These are phyloP conservation scores for Prosopocoilus inquinatus DNA, from an alignment of 2,888 invertebrate genomes.

Conservation along the genomic window DNA sequence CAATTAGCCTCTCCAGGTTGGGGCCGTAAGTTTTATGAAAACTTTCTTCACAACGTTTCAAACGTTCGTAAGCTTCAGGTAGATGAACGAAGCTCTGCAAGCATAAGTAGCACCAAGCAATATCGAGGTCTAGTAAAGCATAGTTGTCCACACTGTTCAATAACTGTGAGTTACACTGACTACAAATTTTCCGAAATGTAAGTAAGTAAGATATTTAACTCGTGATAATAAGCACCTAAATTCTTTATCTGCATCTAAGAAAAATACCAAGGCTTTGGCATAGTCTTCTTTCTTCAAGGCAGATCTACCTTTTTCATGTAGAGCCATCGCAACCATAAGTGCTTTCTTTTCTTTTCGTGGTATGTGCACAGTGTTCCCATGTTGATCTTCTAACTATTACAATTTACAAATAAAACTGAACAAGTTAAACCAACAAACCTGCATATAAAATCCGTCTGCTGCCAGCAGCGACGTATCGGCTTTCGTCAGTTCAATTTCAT, in stretches of 20 bases:
- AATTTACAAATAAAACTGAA: background rate
- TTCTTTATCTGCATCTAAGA: slow-evolving; percentile 76
- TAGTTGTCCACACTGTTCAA: slow-evolving; percentile 77
- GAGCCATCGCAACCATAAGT: slow-evolving; percentile 72
- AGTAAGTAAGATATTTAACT: slow-evolving; percentile 5
- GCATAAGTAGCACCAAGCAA: slow-evolving; percentile 86
- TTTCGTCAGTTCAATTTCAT: slow-evolving; percentile 45
- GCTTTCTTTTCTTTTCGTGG: slow-evolving; percentile 68
- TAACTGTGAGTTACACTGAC: slow-evolving; percentile 64
- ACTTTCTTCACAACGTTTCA: slow-evolving; percentile 65
- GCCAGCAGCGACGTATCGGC: slow-evolving; percentile 49
- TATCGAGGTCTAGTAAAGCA: slow-evolving; percentile 78
- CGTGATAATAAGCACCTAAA: slow-evolving; percentile 53
- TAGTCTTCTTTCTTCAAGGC: slow-evolving; percentile 66
- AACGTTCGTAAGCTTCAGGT: slow-evolving; percentile 70
- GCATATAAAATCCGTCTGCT: slow-evolving; percentile 57
- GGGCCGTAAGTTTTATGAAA: slow-evolving; percentile 66
- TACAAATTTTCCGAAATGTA: slow-evolving; percentile 38
- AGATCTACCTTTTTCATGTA: slow-evolving; percentile 75
- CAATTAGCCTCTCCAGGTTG: slow-evolving; percentile 61
- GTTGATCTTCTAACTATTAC: slow-evolving; percentile 71
- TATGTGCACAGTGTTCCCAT: slow-evolving; percentile 69
- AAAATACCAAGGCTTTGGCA: slow-evolving; percentile 67
- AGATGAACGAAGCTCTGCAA: slow-evolving; percentile 68
- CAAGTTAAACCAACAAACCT: slow-evolving; percentile 43